These are phyloP conservation scores for Vulpes ferrilata DNA, from an alignment of 2,113 vertebrate species.

Conservation along the genomic window DNA sequence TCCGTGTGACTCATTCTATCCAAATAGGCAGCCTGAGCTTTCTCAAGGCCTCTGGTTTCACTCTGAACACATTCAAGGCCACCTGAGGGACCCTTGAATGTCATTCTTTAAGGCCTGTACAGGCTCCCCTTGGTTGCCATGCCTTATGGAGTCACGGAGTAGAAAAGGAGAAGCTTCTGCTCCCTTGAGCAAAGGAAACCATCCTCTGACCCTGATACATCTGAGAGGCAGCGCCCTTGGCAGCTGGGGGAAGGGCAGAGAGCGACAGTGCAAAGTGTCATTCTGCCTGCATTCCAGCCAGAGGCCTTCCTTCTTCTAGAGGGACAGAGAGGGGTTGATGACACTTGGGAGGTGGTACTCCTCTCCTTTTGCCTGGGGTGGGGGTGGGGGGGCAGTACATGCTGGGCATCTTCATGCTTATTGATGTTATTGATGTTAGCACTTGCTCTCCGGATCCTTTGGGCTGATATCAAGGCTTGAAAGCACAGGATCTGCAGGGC, in stretches of 20 bases:
- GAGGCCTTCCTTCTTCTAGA: background rate
- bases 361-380: background rate
- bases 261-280: background rate
- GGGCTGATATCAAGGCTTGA: background rate
- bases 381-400: accelerated
- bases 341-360: too few species aligned
- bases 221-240: background rate
- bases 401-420: background rate
- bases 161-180: background rate
- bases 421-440: too few species aligned
- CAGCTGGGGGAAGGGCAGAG: too few species aligned
- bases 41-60: background rate
- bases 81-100: background rate
- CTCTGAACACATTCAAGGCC: background rate
- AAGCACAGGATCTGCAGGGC: background rate
- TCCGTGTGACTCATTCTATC: background rate
- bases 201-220: background rate
- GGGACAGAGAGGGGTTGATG: background rate
- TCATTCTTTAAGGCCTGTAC: background rate
- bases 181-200: background rate
- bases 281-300: background rate
- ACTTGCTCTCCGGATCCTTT: background rate
- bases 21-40: background rate
- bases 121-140: background rate
- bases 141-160: background rate